These are phyloP conservation scores for Endotricha flammealis DNA, from an alignment of 2,888 invertebrate species.

Conservation along the genomic window DNA sequence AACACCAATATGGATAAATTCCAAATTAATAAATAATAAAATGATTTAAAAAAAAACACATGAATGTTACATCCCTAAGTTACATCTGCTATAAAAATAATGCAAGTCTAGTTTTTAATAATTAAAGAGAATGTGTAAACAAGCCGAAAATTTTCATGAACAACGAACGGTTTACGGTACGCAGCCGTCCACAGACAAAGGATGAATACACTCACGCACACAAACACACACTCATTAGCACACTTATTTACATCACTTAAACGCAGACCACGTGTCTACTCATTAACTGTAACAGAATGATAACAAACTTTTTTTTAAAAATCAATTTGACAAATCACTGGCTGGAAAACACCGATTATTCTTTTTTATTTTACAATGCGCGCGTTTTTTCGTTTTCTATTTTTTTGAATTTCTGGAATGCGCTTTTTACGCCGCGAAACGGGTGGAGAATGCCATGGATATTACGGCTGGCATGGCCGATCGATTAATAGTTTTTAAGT, in stretches of 20 bases:
- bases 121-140: constrained; percentile 20
- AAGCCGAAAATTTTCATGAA: constrained; percentile 33
- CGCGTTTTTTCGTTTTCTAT: constrained; percentile 35
- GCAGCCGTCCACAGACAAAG: constrained; percentile 40
- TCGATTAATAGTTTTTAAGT: constrained; percentile 46
- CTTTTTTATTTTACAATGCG: constrained; percentile 23
- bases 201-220: constrained; percentile 52
- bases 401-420: constrained; percentile 42
- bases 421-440: constrained; percentile 52
- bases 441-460: constrained; percentile 59
- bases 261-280: constrained; percentile 50
- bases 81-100: no score
- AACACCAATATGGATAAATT: no score
- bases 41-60: no score
- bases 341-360: constrained; percentile 11
- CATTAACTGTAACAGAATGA: constrained; percentile 31
- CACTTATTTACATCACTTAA: constrained; percentile 69
- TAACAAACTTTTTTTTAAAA: constrained; percentile 52
- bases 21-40: no score
- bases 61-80: no score
- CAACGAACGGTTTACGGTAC: constrained; percentile 39
- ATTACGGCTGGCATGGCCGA: constrained; percentile 43
- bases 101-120: no score
- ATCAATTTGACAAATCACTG: constrained; percentile 27
- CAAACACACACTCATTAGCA: constrained; percentile 62